Conservation (phyloP, 2,888 invertebrate genomes). For the Drosophila diplacantha region DNA sequence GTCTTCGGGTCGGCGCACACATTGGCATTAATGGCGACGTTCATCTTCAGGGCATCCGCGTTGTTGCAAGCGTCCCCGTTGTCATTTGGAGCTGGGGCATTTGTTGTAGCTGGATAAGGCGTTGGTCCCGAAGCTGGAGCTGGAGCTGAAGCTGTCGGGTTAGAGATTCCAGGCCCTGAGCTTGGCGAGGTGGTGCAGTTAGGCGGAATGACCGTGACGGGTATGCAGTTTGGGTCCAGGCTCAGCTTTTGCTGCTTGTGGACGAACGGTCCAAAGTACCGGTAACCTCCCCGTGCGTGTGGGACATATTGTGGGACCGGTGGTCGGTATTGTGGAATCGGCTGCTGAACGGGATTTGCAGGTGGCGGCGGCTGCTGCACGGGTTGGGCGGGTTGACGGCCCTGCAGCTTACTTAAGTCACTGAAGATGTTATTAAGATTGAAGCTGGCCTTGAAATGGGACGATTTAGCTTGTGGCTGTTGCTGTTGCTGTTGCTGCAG, state of each 20-base stretch:
- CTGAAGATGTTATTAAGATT: slow-evolving; percentile 55
- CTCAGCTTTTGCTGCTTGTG: background rate
- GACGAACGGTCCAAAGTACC: background rate
- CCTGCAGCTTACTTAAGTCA: slow-evolving; percentile 46
- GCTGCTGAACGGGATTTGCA: slow-evolving; percentile 11
- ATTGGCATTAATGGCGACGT: slow-evolving; percentile 73
- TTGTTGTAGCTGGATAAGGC: background rate
- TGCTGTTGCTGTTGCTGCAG: slow-evolving; percentile 7
- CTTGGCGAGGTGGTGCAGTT: background rate
- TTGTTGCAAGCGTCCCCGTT: slow-evolving; percentile 1
- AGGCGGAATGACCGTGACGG: background rate
- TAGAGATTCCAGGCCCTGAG: background rate
- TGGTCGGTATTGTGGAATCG: slow-evolving; percentile 2
- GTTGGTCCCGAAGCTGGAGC: background rate
- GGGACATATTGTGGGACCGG: background rate
- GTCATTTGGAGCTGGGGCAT: background rate
- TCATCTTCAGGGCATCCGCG: slow-evolving; percentile 63
- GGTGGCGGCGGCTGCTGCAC: slow-evolving; percentile 12
- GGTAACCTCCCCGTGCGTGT: background rate
- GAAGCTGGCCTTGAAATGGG: slow-evolving; percentile 35
- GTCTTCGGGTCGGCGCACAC: slow-evolving; percentile 63
- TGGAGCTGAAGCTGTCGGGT: background rate
- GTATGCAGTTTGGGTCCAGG: background rate
- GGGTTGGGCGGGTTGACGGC: slow-evolving; percentile 3
- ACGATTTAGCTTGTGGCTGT: slow-evolving; percentile 13